Evolutionary conservation across 2,113 vertebrate species (phyloP).

Genomic region (Corapipo altera): DNA sequence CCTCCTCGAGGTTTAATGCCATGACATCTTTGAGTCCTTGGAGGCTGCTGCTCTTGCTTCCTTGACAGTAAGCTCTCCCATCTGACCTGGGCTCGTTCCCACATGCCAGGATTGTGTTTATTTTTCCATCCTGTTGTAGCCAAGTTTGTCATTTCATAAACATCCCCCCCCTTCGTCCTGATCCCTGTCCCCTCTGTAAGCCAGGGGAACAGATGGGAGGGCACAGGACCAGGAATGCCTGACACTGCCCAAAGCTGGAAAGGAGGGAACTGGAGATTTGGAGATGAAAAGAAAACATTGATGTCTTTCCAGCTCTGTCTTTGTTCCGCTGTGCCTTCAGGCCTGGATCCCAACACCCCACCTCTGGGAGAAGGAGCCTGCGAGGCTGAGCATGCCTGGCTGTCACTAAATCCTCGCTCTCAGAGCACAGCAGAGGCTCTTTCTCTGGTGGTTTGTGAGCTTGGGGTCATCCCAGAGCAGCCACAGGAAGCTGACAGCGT

Average conservation of each 20-base stretch:
- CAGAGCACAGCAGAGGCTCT: background rate
- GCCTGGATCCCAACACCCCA: background rate
- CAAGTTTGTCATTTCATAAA: constrained; percentile 31
- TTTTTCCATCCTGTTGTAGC: background rate
- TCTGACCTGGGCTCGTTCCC: background rate
- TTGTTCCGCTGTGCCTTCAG: background rate
- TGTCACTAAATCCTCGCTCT: background rate
- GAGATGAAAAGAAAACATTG: background rate
- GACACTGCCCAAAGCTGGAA: background rate
- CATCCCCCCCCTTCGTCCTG: background rate
- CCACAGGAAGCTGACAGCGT: background rate
- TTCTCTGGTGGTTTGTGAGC: background rate
- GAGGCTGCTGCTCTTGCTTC: background rate
- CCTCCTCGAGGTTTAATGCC: background rate
- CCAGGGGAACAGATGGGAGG: constrained; percentile 35
- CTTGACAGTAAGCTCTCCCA: background rate
- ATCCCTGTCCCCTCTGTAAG: background rate
- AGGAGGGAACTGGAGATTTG: background rate
- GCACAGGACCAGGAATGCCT: background rate
- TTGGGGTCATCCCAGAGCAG: background rate
- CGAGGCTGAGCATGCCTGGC: background rate
- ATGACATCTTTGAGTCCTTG: background rate
- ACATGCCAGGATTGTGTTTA: background rate
- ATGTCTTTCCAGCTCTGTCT: background rate
- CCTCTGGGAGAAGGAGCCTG: background rate